Percentiles rank a stretch among this genome's conserved stretches.
phyloP scores from a whole-genome alignment of 2,888 invertebrate species.

The Asteroscopus sphinx region DNA sequence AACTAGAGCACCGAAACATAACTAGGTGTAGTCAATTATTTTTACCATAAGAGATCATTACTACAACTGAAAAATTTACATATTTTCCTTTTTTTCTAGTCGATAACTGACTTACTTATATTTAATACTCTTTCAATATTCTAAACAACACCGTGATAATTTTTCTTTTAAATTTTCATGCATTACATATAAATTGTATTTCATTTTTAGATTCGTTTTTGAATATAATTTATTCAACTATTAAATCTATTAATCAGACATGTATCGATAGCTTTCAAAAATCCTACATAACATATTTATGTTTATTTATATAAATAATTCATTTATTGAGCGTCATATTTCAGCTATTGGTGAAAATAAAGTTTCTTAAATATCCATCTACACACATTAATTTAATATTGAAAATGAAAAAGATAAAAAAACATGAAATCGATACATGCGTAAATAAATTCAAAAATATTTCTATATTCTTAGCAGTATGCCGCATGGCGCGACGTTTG shows the following conservation, averaged over 20 bases:
- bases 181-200: constrained; percentile 39
- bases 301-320: not conserved
- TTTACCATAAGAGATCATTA: constrained; percentile 63
- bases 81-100: constrained; percentile 44
- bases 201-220: constrained; percentile 52
- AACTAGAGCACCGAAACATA: constrained; percentile 67
- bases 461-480: constrained; percentile 26
- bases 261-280: constrained; percentile 33
- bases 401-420: not conserved
- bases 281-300: not conserved
- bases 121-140: constrained; percentile 56
- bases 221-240: constrained; percentile 51
- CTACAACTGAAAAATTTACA: constrained; percentile 60
- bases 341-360: not conserved
- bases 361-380: not conserved
- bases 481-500: constrained; percentile 49
- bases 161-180: constrained; percentile 32
- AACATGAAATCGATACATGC: constrained; percentile 35
- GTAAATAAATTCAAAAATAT: constrained; percentile 25
- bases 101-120: constrained; percentile 50
- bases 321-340: not conserved
- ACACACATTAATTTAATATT: not conserved
- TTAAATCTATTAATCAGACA: constrained; percentile 34
- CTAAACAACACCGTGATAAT: constrained; percentile 56
- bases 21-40: constrained; percentile 63